phyloP scores from a whole-genome alignment of 2,888 invertebrate genomes.

The Oithona nana region DNA sequence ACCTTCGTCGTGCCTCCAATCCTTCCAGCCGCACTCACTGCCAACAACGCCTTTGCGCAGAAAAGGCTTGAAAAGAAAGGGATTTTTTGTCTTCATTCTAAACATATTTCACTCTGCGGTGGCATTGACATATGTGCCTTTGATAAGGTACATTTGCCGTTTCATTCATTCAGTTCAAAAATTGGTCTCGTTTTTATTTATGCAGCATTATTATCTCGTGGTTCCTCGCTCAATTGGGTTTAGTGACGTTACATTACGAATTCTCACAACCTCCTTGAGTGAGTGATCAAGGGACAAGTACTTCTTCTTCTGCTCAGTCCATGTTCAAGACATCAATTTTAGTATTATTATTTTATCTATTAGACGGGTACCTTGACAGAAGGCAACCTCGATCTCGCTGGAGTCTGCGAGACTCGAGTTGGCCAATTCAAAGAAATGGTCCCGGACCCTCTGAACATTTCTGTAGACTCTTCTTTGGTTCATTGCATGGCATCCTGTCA shows the following conservation, averaged over 20 bases:
- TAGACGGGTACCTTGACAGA: slow-evolving; percentile 26
- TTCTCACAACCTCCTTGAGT: slow-evolving; percentile 18
- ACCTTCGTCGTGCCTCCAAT: slow-evolving; percentile 26
- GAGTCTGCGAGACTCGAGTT: slow-evolving; percentile 17
- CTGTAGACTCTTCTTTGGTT: slow-evolving; percentile 22
- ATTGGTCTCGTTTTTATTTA: too few species aligned
- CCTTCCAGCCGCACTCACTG: slow-evolving; percentile 25
- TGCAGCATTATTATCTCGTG: too few species aligned
- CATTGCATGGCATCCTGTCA: slow-evolving; percentile 32
- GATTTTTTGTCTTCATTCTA: slow-evolving; percentile 25
- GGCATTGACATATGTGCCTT: slow-evolving; percentile 26
- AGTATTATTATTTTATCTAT: background rate
- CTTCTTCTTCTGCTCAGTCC: background rate
- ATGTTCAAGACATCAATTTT: background rate
- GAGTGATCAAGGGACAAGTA: slow-evolving; percentile 11
- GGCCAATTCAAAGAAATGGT: slow-evolving; percentile 19
- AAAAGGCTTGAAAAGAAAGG: slow-evolving; percentile 23
- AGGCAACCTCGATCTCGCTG: slow-evolving; percentile 21
- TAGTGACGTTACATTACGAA: background rate
- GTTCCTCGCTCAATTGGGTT: slow-evolving; percentile 17
- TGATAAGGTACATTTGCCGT: slow-evolving; percentile 25
- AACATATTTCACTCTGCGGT: slow-evolving; percentile 25
- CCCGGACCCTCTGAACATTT: slow-evolving; percentile 18
- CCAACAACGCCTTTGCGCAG: slow-evolving; percentile 25
- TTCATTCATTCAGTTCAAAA: too few species aligned